Evolutionary conservation across 1,140 invertebrate genomes (phyloP).

Genomic region (Pachyrhynchus sulphureomaculatus): DNA sequence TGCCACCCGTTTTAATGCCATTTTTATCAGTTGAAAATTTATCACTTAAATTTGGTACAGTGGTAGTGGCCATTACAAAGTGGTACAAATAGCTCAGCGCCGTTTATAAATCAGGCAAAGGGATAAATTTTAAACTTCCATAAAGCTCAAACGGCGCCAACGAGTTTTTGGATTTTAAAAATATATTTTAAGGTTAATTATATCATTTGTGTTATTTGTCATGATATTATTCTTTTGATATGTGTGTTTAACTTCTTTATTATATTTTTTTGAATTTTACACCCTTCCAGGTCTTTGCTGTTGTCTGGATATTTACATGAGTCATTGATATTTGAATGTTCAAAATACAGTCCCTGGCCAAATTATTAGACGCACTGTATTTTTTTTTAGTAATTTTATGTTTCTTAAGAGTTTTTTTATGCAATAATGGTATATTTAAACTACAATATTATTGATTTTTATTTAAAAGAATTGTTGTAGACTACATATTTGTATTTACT

Average conservation of each 20-base stretch:
- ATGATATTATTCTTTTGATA: slow-evolving; percentile 8
- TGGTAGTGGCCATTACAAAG: slow-evolving; percentile 32
- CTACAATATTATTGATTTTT: too few relatives aligned
- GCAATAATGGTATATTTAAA: too few relatives aligned
- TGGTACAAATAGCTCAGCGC: slow-evolving; percentile 32
- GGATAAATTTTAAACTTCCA: slow-evolving; percentile 33
- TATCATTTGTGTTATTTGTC: slow-evolving; percentile 23
- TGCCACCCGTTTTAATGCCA: slow-evolving; percentile 17
- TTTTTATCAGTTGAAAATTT: slow-evolving; percentile 30
- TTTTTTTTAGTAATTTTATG: too few relatives aligned
- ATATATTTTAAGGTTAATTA: slow-evolving; percentile 31
- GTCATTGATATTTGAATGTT: too few relatives aligned
- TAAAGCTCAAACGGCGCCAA: slow-evolving; percentile 31
- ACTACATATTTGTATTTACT: too few relatives aligned
- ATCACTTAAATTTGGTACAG: slow-evolving; percentile 31
- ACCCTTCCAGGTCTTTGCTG: too few relatives aligned
- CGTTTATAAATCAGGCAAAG: slow-evolving; percentile 31
- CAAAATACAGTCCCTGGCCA: too few relatives aligned
- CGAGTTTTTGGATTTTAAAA: slow-evolving; percentile 27
- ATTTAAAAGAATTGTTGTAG: too few relatives aligned
- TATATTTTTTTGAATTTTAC: too few relatives aligned
- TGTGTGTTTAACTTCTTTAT: slow-evolving; percentile 10
- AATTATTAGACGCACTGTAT: too few relatives aligned
- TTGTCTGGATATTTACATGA: too few relatives aligned
- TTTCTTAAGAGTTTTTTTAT: too few relatives aligned